phyloP scores from a whole-genome alignment of 1,140 invertebrate genomes.

The Procambarus virginalis region DNA sequence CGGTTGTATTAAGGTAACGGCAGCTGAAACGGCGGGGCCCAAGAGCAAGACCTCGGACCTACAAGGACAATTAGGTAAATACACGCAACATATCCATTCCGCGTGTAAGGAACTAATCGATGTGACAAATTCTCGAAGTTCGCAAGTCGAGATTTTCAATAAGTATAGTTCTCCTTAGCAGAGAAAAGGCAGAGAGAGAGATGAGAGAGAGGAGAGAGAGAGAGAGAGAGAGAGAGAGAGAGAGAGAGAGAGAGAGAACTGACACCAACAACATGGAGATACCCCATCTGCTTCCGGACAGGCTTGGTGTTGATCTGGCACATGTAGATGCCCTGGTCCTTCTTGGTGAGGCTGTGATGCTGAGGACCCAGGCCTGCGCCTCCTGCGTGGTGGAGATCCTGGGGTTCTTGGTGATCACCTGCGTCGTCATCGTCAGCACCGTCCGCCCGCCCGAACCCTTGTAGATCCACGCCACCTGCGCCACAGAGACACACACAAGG shows the following conservation, averaged over 20 bases:
- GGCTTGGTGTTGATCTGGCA: conserved; percentile 70
- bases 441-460: conserved; percentile 47
- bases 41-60: too few relatives aligned
- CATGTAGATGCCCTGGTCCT: conserved; percentile 67
- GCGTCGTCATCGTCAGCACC: conserved; percentile 56
- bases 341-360: conserved; percentile 54
- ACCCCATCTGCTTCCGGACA: conserved; percentile 50
- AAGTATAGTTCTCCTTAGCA: too few relatives aligned
- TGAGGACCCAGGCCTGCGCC: conserved; percentile 62
- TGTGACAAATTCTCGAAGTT: too few relatives aligned
- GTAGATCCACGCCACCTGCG: conserved; percentile 64
- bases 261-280: conserved; percentile 63
- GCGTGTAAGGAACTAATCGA: too few relatives aligned
- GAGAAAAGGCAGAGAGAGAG: not conserved
- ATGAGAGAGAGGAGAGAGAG: not conserved
- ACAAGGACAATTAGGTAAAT: too few relatives aligned
- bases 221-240: not conserved
- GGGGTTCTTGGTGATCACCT: conserved; percentile 68
- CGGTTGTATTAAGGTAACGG: too few relatives aligned
- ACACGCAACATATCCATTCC: too few relatives aligned
- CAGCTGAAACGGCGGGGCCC: too few relatives aligned
- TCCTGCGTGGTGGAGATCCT: conserved; percentile 50
- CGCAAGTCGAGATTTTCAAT: too few relatives aligned
- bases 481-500: not conserved
- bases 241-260: not conserved